Base-by-base conservation (phyloP, 1,140 invertebrate genomes). In the Andricus grossulariae region DNA sequence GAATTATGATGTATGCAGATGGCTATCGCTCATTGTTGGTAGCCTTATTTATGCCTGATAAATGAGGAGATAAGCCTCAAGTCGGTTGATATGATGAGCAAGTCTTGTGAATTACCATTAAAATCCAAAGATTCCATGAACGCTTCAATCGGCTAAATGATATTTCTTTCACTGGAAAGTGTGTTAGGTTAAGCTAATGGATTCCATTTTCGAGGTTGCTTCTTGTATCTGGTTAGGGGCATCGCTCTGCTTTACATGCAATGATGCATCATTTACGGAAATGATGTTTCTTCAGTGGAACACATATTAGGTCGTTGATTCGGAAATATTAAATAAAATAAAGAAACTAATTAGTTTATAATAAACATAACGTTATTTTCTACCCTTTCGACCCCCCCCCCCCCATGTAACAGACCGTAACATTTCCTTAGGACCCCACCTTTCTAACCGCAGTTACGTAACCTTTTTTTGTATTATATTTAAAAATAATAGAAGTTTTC, bases 21-120 rank as follows among this genome's bases (percentile, higher is more conserved):
- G 13, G 45, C 39, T 76, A 79, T 79, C 74, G 72, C 57, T 51
- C 60, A 57, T 66, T 74, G 74, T 60, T 74, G 71, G 19, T 32
- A 50, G 73, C 50, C 19, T 66, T 74, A 54, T 80, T 76, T 72
- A 76, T 74, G 60, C 75, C 50, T 60, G 78, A 76, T 80, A 70
- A 76, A 72, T 72, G 50, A 72, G 72, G 57, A 74, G 78, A 79
- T 79, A 79, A 79, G 73, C 73, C 71, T 49, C 45, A 39, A n/a
- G 50, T 45, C 50, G 19, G 55, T 71, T 71, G 71, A 57, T 72
- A 49, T 18, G 71, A 79, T 79, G 76, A 79, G 73, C 55, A 74
- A 57, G 71, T 76, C 57, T 76, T 13, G 13, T 18, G 71, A 52
- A 76, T 76, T 80, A 76, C 39, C 74, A 76, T 76, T 72, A 74